A percentile compares a stretch with the other conserved stretches of the same genome.
These are phyloP conservation scores for Fragum fragum DNA, from an alignment of 2,888 invertebrate species.

Conservation along the genomic window DNA sequence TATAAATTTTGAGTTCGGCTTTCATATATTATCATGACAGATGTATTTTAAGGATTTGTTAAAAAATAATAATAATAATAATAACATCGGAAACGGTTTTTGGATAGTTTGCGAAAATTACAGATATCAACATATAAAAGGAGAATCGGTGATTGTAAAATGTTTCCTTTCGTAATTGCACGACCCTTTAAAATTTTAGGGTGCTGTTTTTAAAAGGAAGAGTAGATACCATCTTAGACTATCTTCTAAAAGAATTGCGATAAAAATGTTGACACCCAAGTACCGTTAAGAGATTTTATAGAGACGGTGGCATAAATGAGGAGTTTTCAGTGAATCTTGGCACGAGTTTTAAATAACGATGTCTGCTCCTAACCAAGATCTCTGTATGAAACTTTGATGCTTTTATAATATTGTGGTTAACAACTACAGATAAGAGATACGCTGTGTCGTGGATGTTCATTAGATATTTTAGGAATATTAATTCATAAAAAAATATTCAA, in stretches of 20 bases:
- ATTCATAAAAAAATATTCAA: slow-evolving; percentile 7
- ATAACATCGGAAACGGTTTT: too few species aligned
- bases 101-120: too few species aligned
- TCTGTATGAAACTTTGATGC: slow-evolving; percentile 23
- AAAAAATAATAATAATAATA: too few species aligned
- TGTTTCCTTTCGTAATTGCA: too few species aligned
- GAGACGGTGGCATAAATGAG: slow-evolving; percentile 1
- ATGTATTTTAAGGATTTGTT: too few species aligned
- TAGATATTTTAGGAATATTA: slow-evolving; percentile 13
- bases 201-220: too few species aligned
- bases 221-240: too few species aligned
- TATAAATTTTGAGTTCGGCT: too few species aligned
- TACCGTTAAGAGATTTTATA: slow-evolving; percentile 23
- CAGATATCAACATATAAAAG: too few species aligned
- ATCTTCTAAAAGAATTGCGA: neutral
- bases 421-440: neutral
- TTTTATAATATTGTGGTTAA: slow-evolving; percentile 19
- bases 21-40: too few species aligned
- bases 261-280: slow-evolving; percentile 31
- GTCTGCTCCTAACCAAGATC: slow-evolving; percentile 2
- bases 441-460: slow-evolving; percentile 12
- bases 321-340: slow-evolving; percentile 23
- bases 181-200: too few species aligned
- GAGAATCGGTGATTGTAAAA: too few species aligned
- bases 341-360: neutral